These are phyloP conservation scores for Agapornis canus DNA, from an alignment of 2,797 vertebrate genomes.

Conservation along the genomic window DNA sequence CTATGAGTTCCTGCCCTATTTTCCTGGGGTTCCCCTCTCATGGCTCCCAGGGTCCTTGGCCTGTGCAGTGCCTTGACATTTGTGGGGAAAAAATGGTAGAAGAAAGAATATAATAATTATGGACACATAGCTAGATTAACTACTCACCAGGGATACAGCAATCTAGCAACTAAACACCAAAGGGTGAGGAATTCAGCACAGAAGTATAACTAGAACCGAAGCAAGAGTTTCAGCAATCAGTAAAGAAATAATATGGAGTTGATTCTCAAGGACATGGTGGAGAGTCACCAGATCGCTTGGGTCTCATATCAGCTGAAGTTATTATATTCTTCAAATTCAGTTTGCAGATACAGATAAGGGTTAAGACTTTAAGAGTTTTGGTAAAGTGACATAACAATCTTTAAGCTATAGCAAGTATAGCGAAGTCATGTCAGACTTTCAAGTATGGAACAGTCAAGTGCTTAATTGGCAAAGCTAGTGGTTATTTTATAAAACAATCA, in stretches of 20 bases:
- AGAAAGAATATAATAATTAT: neutral
- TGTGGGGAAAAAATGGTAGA: neutral
- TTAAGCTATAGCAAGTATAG: neutral
- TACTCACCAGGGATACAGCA: neutral
- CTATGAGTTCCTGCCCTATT: neutral
- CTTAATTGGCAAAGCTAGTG: neutral
- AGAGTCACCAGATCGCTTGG: neutral
- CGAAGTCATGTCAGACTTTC: neutral
- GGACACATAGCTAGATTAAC: neutral
- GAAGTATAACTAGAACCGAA: neutral
- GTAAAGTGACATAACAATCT: neutral
- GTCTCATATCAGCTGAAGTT: neutral
- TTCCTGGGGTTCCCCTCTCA: no score
- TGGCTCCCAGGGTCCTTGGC: neutral
- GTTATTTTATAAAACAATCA: neutral
- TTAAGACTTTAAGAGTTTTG: neutral
- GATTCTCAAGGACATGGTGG: neutral
- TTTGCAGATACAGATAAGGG: neutral
- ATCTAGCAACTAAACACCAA: neutral
- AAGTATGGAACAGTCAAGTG: neutral
- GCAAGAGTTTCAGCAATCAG: neutral
- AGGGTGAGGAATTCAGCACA: neutral
- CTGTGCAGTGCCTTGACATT: neutral
- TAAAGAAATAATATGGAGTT: neutral
- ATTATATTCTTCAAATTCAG: neutral